phyloP scores from a whole-genome alignment of 2,113 vertebrate species.

The Pogonocichla stellata region DNA sequence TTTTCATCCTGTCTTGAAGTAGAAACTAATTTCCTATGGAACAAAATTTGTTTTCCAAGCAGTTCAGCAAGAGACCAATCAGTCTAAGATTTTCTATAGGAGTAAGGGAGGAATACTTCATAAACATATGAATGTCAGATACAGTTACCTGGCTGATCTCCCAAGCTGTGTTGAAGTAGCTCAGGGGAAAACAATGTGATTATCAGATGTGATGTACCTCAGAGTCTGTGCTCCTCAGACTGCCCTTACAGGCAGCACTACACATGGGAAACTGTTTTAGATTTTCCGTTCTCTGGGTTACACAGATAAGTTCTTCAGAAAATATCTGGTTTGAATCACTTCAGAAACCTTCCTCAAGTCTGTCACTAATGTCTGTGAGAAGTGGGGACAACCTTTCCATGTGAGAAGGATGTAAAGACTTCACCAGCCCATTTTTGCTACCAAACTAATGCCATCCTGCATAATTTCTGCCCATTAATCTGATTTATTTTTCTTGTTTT shows the following conservation, averaged over 20 bases:
- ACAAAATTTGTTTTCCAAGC: neutral
- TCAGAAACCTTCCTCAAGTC: neutral
- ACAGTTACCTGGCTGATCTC: neutral
- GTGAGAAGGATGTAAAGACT: neutral
- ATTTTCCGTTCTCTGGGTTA: neutral
- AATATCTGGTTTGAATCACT: neutral
- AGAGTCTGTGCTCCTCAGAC: neutral
- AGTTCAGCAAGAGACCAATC: neutral
- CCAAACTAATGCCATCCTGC: neutral
- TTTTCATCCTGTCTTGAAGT: neutral
- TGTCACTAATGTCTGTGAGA: neutral
- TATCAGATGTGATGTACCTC: neutral
- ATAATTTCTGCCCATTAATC: neutral
- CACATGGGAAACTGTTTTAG: neutral
- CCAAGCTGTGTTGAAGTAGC: neutral
- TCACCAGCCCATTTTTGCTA: neutral
- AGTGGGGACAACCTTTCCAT: neutral
- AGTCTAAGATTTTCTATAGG: neutral
- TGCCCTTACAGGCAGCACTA: neutral
- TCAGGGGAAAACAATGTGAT: neutral
- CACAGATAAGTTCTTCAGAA: neutral
- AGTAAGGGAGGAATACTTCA: neutral
- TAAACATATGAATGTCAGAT: neutral
- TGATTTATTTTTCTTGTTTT: neutral
- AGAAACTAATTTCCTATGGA: neutral